Evolutionary conservation across 2,888 invertebrate species (phyloP).

Genomic region (Papilio gigon): DNA sequence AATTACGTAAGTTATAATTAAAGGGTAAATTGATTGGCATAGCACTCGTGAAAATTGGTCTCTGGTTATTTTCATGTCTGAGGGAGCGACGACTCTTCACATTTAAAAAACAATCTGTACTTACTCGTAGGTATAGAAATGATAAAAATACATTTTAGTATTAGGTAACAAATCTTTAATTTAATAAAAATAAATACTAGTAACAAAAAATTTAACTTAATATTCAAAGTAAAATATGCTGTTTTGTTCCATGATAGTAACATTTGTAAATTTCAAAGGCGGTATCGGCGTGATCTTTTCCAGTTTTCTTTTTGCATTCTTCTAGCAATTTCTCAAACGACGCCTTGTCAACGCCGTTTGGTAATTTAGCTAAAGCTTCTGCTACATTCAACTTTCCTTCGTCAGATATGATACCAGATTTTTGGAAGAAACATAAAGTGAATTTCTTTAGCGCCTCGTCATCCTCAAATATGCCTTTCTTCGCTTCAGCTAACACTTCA

Average conservation of each 20-base stretch:
- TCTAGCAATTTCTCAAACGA: conserved; percentile 67
- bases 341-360: conserved; percentile 63
- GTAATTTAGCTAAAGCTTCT: conserved; percentile 66
- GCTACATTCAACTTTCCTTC: conserved; percentile 73
- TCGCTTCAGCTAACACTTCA: conserved; percentile 64
- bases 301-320: conserved; percentile 67
- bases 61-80: too few species aligned
- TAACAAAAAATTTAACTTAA: conserved; percentile 30
- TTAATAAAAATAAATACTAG: neutral
- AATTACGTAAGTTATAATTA: neutral
- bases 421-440: conserved; percentile 74
- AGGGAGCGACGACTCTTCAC: too few species aligned
- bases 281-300: conserved; percentile 66
- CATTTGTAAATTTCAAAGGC: conserved; percentile 75
- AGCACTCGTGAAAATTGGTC: too few species aligned
- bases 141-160: too few species aligned
- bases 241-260: conserved; percentile 66
- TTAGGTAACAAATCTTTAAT: neutral
- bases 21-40: neutral
- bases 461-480: conserved; percentile 68
- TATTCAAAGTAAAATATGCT: conserved; percentile 49
- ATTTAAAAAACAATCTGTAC: too few species aligned
- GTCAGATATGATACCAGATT: conserved; percentile 61
- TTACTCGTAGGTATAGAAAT: too few species aligned
- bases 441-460: conserved; percentile 74